A percentile compares a stretch with the other conserved stretches of the same genome.
Conservation (phyloP, 2,888 invertebrate species). For the Notodromas monacha region DNA sequence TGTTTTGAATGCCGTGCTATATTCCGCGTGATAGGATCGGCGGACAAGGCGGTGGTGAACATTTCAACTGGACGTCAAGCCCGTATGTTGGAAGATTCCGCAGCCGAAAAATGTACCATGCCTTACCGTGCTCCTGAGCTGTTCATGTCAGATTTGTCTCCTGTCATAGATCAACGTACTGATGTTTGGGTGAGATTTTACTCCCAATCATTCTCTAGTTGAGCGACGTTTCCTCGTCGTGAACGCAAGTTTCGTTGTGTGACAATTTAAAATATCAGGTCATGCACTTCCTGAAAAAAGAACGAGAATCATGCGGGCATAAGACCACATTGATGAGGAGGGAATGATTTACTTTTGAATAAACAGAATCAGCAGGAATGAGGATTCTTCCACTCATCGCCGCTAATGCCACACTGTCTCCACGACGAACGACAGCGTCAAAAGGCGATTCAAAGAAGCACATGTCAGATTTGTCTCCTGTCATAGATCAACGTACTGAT, state of each 20-base stretch:
- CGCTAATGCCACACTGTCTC: constrained; percentile 55
- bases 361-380: constrained; percentile 33
- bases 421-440: constrained; percentile 45
- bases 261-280: too few relatives aligned
- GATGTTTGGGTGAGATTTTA: constrained; percentile 61
- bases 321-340: too few relatives aligned
- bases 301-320: too few relatives aligned
- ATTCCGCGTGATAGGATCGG: constrained; percentile 14
- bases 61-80: constrained; percentile 31
- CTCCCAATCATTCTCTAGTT: background rate
- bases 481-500: constrained; percentile 48
- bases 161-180: constrained; percentile 43
- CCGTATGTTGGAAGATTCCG: constrained; percentile 35
- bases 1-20: too few relatives aligned
- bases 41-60: constrained; percentile 16
- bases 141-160: constrained; percentile 46
- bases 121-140: constrained; percentile 58
- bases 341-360: constrained; percentile 27
- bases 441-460: constrained; percentile 56
- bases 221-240: background rate
- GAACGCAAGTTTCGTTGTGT: too few relatives aligned
- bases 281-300: too few relatives aligned
- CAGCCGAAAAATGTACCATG: constrained; percentile 55
- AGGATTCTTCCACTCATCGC: constrained; percentile 30
- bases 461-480: constrained; percentile 42